These are phyloP conservation scores for Electrona antarctica DNA, from an alignment of 2,113 vertebrate species.

Conservation along the genomic window DNA sequence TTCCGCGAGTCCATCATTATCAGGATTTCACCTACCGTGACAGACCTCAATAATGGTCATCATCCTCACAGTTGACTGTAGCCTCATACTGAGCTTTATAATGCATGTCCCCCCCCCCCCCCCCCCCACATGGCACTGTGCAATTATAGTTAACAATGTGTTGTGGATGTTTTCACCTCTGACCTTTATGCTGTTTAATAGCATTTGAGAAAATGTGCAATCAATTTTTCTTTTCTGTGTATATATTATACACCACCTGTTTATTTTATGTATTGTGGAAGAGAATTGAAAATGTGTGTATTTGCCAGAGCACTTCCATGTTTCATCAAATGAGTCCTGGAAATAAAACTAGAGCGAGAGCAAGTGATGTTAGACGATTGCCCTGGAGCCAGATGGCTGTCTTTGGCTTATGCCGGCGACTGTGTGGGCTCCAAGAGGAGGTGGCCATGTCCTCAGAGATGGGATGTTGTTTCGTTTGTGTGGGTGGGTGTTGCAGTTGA, in stretches of 20 bases:
- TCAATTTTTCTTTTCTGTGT: neutral
- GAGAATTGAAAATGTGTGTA: neutral
- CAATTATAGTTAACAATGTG: too few species aligned
- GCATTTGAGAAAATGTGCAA: neutral
- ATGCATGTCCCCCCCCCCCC: conserved; percentile 9
- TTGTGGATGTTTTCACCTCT: too few species aligned
- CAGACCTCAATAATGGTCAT: conserved; percentile 14
- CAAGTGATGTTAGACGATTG: neutral
- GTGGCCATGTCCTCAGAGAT: conserved; percentile 38
- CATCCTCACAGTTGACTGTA: conserved; percentile 26
- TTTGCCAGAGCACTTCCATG: neutral
- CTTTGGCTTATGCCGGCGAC: conserved; percentile 42
- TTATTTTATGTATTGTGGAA: neutral
- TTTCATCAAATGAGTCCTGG: conserved; percentile 31
- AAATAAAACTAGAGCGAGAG: neutral
- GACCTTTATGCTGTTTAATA: conserved; percentile 16
- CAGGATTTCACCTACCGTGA: conserved; percentile 17
- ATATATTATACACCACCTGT: neutral
- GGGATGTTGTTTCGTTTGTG: conserved; percentile 41
- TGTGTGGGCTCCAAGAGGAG: conserved; percentile 35
- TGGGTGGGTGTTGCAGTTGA: conserved; percentile 58
- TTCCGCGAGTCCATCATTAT: conserved; percentile 29
- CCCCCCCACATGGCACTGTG: too few species aligned
- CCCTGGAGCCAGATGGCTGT: conserved; percentile 35
- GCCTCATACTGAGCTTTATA: conserved; percentile 33